Evolutionary conservation across 2,113 vertebrate genomes (phyloP).

Genomic region (Notothenia rossii): DNA sequence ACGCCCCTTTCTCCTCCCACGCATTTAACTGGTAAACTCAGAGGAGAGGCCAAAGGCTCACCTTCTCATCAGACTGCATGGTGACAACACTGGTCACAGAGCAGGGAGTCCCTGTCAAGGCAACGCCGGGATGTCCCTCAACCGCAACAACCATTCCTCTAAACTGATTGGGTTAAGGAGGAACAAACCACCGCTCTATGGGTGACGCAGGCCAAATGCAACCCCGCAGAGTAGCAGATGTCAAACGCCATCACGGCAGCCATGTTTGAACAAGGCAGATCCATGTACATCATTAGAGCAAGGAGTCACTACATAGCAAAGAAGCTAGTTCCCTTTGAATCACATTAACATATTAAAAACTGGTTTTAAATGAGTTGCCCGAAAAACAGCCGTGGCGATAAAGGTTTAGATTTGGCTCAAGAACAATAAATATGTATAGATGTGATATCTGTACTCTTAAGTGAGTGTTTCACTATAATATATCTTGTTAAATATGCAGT

Average conservation of each 20-base stretch:
- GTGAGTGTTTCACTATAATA: neutral
- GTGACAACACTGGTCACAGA: slow-evolving; percentile 6
- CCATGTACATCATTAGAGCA: slow-evolving; percentile 20
- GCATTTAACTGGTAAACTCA: slow-evolving; percentile 29
- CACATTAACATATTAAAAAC: neutral
- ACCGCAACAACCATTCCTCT: neutral
- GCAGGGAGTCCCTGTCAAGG: neutral
- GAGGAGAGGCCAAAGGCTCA: slow-evolving; percentile 24
- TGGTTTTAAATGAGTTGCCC: neutral
- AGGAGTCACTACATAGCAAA: neutral
- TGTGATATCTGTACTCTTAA: neutral
- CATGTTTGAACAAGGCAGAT: slow-evolving; percentile 48
- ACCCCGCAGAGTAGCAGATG: slow-evolving; percentile 72
- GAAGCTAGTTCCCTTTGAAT: neutral
- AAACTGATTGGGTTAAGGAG: slow-evolving; percentile 27
- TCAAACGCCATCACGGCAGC: slow-evolving; percentile 51
- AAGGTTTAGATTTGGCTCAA: neutral
- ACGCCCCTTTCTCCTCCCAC: slow-evolving; percentile 56
- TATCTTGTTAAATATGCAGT: neutral
- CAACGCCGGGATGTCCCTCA: neutral
- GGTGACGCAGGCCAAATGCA: slow-evolving; percentile 43
- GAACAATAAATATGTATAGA: neutral
- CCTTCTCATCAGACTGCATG: slow-evolving; percentile 13
- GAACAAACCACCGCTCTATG: slow-evolving; percentile 21
- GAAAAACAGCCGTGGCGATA: neutral